A percentile compares a stretch with the other conserved stretches of the same genome.
phyloP scores from a whole-genome alignment of 2,888 invertebrate species.

The Abrostola tripartita region DNA sequence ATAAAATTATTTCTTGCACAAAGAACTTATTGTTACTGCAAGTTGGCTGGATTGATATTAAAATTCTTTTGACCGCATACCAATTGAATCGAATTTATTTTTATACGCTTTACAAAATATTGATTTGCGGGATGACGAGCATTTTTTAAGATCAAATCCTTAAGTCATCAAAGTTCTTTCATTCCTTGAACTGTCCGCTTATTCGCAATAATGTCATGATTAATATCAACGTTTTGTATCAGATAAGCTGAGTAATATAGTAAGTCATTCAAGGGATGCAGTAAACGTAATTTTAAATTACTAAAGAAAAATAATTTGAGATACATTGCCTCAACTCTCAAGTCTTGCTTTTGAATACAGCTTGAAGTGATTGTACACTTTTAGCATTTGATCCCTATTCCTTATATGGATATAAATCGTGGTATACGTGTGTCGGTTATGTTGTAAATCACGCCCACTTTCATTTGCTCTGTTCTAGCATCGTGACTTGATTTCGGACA shows the following conservation, averaged over 20 bases:
- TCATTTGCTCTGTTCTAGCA: constrained; percentile 37
- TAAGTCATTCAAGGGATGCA: too few species aligned
- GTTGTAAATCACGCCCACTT: constrained; percentile 39
- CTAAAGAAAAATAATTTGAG: constrained; percentile 6
- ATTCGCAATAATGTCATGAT: constrained; percentile 61
- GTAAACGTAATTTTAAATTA: constrained; percentile 7
- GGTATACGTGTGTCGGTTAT: constrained; percentile 10
- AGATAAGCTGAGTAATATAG: constrained; percentile 43
- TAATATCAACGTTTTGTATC: constrained; percentile 46
- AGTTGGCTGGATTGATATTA: constrained; percentile 10
- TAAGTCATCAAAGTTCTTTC: constrained; percentile 48
- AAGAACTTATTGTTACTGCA: constrained; percentile 10
- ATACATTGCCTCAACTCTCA: too few species aligned
- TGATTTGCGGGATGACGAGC: constrained; percentile 56
- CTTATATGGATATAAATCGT: constrained; percentile 2
- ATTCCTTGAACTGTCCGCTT: constrained; percentile 51
- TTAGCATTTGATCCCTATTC: neutral
- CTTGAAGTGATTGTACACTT: too few species aligned
- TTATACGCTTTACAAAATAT: constrained; percentile 31
- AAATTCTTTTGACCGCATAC: constrained; percentile 15
- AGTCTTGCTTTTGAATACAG: too few species aligned
- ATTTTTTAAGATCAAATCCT: constrained; percentile 49
- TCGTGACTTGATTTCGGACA: constrained; percentile 49
- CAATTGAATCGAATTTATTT: constrained; percentile 21
- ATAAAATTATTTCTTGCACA: constrained; percentile 3